phyloP scores from a whole-genome alignment of 2,888 invertebrate species.

The Spicauda simplicius region DNA sequence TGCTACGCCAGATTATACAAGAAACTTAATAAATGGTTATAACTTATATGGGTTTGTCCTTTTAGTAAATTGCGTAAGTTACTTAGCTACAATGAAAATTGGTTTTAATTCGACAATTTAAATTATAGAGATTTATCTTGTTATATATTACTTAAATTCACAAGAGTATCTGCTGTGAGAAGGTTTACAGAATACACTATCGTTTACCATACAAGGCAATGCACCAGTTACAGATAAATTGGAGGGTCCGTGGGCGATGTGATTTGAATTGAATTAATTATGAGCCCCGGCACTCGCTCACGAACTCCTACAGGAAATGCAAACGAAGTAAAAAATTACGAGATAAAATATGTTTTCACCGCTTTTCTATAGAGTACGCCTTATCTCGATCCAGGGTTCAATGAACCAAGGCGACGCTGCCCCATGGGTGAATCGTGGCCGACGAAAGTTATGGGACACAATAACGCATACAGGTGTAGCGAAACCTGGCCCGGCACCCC shows the following conservation, averaged over 20 bases:
- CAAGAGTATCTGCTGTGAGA: not conserved
- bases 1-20: too few relatives aligned
- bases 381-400: slow-evolving; percentile 75
- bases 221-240: slow-evolving; percentile 66
- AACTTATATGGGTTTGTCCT: too few relatives aligned
- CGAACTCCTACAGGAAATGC: slow-evolving; percentile 70
- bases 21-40: too few relatives aligned
- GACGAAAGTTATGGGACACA: slow-evolving; percentile 78
- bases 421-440: slow-evolving; percentile 68
- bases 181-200: slow-evolving; percentile 48
- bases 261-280: slow-evolving; percentile 82
- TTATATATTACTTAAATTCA: not conserved
- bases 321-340: slow-evolving; percentile 66
- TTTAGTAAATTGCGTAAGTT: too few relatives aligned
- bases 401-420: slow-evolving; percentile 71
- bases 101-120: too few relatives aligned
- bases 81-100: too few relatives aligned
- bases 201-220: slow-evolving; percentile 60
- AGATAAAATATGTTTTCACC: slow-evolving; percentile 67
- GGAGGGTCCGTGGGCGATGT: slow-evolving; percentile 74
- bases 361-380: slow-evolving; percentile 54
- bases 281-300: slow-evolving; percentile 65
- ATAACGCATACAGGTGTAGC: slow-evolving; percentile 83
- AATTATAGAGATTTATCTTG: too few relatives aligned
- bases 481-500: slow-evolving; percentile 65